Conservation (phyloP, 1,140 invertebrate species). For the Goniozus legneri region DNA sequence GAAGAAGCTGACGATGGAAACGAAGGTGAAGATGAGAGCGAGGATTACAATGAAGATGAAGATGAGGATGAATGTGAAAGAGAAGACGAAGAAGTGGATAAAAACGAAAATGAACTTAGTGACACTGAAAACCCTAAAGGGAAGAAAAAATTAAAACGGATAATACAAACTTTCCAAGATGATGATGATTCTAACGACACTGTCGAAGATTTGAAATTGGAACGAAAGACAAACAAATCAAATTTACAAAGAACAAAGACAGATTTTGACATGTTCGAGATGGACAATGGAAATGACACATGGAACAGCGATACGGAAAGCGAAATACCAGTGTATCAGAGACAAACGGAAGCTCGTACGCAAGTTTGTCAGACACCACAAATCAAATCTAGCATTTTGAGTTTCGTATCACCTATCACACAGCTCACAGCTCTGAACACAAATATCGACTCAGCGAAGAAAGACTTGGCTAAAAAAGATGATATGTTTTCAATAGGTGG, state of each 20-base stretch:
- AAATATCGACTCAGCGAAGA: constrained; percentile 35
- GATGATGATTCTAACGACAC: constrained; percentile 37
- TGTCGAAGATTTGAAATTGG: constrained; percentile 19
- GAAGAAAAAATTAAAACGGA: constrained; percentile 32
- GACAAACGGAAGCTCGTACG: constrained; percentile 11
- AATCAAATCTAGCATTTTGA: constrained; percentile 25
- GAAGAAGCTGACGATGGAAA: constrained; percentile 30
- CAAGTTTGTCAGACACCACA: constrained; percentile 29
- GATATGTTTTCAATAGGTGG: constrained; percentile 8
- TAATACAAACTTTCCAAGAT: constrained; percentile 38
- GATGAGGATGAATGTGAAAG: constrained; percentile 39
- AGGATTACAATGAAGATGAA: constrained; percentile 41
- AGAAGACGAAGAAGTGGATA: constrained; percentile 28
- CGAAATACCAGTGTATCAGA: constrained; percentile 23
- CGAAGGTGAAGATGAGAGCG: constrained; percentile 46
- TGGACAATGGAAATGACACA: constrained; percentile 8
- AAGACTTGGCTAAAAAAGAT: constrained; percentile 6
- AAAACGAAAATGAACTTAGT: constrained; percentile 29
- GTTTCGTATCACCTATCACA: constrained; percentile 38
- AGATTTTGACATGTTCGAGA: constrained; percentile 33
- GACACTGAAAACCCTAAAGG: constrained; percentile 25
- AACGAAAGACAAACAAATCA: constrained; percentile 2
- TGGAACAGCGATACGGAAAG: constrained; percentile 29
- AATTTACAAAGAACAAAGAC: constrained; percentile 16
- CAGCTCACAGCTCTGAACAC: constrained; percentile 42